Evolutionary conservation across 2,113 vertebrate species (phyloP).

Genomic region (Brienomyrus brachyistius): DNA sequence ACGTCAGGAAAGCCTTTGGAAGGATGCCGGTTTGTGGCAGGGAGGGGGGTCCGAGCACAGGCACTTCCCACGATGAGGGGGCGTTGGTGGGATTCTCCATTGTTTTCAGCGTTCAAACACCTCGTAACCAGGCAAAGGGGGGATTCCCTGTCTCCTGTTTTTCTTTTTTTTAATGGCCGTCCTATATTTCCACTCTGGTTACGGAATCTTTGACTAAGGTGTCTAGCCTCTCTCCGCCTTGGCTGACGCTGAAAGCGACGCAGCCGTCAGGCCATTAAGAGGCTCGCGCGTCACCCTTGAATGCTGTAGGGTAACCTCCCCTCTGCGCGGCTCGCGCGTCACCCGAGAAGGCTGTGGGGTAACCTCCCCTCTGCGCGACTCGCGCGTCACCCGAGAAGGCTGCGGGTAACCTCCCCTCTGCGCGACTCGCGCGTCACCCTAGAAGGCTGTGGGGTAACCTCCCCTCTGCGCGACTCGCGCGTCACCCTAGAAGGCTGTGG

Average conservation of each 20-base stretch:
- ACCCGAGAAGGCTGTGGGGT: not conserved
- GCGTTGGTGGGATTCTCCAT: constrained; percentile 42
- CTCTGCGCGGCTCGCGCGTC: not conserved
- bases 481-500: not conserved
- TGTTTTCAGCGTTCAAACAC: constrained; percentile 25
- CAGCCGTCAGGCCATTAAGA: not conserved
- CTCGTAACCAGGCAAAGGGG: constrained; percentile 7
- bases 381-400: not conserved
- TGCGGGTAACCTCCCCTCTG: not conserved
- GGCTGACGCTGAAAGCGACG: not conserved
- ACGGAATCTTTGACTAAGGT: not conserved
- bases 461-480: not conserved
- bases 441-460: not conserved
- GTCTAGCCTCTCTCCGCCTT: not conserved
- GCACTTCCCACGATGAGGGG: constrained; percentile 13
- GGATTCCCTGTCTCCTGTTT: constrained; percentile 47
- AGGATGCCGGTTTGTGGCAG: constrained; percentile 41
- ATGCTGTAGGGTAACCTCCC: too few relatives aligned
- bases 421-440: not conserved
- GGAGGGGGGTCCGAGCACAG: constrained; percentile 25
- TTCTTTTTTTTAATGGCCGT: not conserved
- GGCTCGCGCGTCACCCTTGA: not conserved
- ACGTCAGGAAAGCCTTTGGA: constrained; percentile 43
- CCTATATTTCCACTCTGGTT: not conserved
- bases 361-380: not conserved